Evolutionary conservation across 2,797 vertebrate genomes (phyloP).

Genomic region (Euthynnus affinis): DNA sequence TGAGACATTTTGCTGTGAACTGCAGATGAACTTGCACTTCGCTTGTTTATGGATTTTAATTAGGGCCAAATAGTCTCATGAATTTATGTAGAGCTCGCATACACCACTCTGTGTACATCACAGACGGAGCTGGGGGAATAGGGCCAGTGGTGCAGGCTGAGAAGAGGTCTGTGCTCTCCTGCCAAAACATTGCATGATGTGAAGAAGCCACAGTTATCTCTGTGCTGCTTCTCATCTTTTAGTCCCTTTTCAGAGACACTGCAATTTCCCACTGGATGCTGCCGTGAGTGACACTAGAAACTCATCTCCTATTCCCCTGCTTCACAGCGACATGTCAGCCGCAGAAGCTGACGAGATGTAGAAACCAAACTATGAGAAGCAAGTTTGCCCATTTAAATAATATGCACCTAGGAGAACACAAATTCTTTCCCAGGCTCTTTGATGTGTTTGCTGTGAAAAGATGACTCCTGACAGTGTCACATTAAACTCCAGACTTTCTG

Average conservation of each 20-base stretch:
- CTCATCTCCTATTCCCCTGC: constrained; percentile 58
- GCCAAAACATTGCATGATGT: constrained; percentile 61
- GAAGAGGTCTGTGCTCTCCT: constrained; percentile 63
- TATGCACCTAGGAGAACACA: constrained; percentile 72
- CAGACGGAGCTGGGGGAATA: constrained; percentile 49
- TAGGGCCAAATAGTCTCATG: constrained; percentile 75
- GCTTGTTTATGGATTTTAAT: constrained; percentile 79
- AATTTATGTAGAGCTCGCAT: constrained; percentile 72
- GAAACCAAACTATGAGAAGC: constrained; percentile 58
- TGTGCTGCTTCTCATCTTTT: constrained; percentile 69
- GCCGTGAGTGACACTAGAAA: constrained; percentile 69
- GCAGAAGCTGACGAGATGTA: constrained; percentile 57
- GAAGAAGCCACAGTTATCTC: constrained; percentile 59
- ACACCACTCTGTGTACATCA: constrained; percentile 41
- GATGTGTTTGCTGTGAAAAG: constrained; percentile 71
- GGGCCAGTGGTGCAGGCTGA: constrained; percentile 39
- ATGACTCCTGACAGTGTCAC: constrained; percentile 71
- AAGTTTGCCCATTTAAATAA: constrained; percentile 77
- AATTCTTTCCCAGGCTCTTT: constrained; percentile 67
- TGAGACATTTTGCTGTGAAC: constrained; percentile 78
- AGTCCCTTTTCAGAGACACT: constrained; percentile 72
- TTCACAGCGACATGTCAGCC: constrained; percentile 53
- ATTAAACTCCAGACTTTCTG: constrained; percentile 72
- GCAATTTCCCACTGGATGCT: constrained; percentile 67
- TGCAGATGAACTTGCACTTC: constrained; percentile 74